phyloP scores from a whole-genome alignment of 92 coral and sea anemone genomes.

The Scolanthus callimorphus region DNA sequence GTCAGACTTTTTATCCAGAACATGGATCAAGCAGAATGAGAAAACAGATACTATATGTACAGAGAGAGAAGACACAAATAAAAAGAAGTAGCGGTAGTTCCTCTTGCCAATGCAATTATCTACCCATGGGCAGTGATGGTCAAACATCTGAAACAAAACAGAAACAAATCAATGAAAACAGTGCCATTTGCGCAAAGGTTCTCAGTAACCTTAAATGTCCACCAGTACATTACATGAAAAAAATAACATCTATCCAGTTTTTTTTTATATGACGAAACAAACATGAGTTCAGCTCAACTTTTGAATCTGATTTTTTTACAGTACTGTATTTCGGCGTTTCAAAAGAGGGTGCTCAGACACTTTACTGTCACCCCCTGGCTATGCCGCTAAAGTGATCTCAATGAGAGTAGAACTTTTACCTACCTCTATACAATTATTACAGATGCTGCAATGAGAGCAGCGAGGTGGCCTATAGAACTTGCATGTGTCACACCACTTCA shows the following conservation, averaged over 20 bases:
- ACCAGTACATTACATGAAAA: no score
- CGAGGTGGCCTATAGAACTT: conserved; percentile 99
- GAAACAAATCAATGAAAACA: no score
- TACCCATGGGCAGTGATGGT: conserved; percentile 99
- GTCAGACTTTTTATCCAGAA: conserved; percentile 55
- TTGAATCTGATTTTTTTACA: no score
- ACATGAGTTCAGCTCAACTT: neutral
- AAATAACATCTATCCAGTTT: no score
- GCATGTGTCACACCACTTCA: conserved; percentile 99
- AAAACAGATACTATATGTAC: conserved; percentile 82
- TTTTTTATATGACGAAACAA: neutral
- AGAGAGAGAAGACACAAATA: conserved; percentile 81
- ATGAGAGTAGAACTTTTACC: no score
- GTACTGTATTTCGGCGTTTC: no score
- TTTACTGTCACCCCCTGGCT: no score
- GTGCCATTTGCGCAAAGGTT: no score
- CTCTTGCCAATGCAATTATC: conserved; percentile 97
- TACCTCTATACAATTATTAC: conserved; percentile 98
- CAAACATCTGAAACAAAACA: conserved; percentile 79
- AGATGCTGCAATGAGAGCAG: conserved; percentile 97
- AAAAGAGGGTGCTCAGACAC: no score
- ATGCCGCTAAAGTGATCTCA: no score
- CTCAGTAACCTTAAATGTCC: no score
- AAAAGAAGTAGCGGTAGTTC: conserved; percentile 93
- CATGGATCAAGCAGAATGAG: conserved; percentile 58